Evolutionary conservation across 2,113 vertebrate species (phyloP), one percentile per base, ranked within the genome.

Genomic region (Hippocampus barbouri): DNA sequence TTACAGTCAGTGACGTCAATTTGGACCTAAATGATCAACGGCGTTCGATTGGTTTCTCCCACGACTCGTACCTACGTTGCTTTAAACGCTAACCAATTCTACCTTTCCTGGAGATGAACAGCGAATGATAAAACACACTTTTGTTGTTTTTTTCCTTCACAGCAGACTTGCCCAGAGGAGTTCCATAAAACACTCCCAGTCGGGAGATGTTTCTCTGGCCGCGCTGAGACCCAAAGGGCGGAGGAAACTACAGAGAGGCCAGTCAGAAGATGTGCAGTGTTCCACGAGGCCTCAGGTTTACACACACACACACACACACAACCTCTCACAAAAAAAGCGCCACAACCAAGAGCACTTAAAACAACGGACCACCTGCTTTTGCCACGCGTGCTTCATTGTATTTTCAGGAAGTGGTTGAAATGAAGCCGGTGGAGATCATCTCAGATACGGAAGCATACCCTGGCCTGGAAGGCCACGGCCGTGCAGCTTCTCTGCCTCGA

Each of bases 401-500:
- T 47, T 81, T 69, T 25, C 78, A 92, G 91, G 91, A 97, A 92
- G 80, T 90, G 71, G 92, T 94, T 56, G 96, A 97, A 75, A 93
- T 95, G 92, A 94, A 87, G 86, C 91, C 93, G 75, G 92, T 94
- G 81, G 93, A 94, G 66, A 88, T 93, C 77, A 83, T 88, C 1
- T 88, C 93, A 4, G 94, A 94, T 0, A 84, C 89, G 8, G 95
- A 94, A 47, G 91, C 86, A 15, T 94, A 93, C 15, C 93, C 92
- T 0, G 90, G 89, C 53, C 88, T 98, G 90, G 96, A 97, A 85
- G 94, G 90, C 78, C 96, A 98, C 69, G 92, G 93, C 7, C 86
- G 96, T 76, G 97, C 97, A 0, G 95, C 96, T 1, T 99, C 97
- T 67, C 96, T 99, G 93, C 97, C 97, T 0, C 92, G 96, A 53